Evolutionary conservation across 2,888 invertebrate genomes (phyloP), one percentile per base, ranked within the genome.

Genomic region (Chironomus riparius): DNA sequence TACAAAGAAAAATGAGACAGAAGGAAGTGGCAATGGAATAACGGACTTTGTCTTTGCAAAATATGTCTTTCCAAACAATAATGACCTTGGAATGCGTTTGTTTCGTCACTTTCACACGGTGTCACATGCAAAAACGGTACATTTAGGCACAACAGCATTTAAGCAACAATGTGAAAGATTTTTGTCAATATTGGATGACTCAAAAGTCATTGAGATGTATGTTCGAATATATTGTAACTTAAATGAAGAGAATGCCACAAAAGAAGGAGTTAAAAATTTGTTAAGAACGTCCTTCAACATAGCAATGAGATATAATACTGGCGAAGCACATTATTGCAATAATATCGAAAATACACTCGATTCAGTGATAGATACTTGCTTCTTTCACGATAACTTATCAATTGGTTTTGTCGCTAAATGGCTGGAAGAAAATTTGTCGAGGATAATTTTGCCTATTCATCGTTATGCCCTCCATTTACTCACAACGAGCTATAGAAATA

Each of bases 351-450:
- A 89, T 79, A 92, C 92, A 0, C 84, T 94, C 72, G 85, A 88
- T 70, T 88, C 92, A 2, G 91, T 93, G 48, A 88, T 91, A 72
- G 88, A 89, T 79, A 91, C 93, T 18, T 94, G 94, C 81, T 94
- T 93, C 85, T 92, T 93, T 82, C 89, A 93, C 82, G 88, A 89
- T 77, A 86, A 86, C 70, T 87, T 94, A 78, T 92, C 92, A 72
- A 85, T 89, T 22, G 90, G 90, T 77, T 94, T 89, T 81, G 90
- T 94, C 77, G 88, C 90, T 73, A 92, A 93, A 81, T 95, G 94
- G 94, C 86, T 94, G 24, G 88, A 89, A 80, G 88, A 90, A 78
- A 90, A 95, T 84, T 90, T 92, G 77, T 92, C 92, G 61, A 86
- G 93, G 65, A 85, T 94, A 62, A 87, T 94, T 62, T 86, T 91